Evolutionary conservation across 2,888 invertebrate genomes (phyloP).

Genomic region (Amphipoea lucens): DNA sequence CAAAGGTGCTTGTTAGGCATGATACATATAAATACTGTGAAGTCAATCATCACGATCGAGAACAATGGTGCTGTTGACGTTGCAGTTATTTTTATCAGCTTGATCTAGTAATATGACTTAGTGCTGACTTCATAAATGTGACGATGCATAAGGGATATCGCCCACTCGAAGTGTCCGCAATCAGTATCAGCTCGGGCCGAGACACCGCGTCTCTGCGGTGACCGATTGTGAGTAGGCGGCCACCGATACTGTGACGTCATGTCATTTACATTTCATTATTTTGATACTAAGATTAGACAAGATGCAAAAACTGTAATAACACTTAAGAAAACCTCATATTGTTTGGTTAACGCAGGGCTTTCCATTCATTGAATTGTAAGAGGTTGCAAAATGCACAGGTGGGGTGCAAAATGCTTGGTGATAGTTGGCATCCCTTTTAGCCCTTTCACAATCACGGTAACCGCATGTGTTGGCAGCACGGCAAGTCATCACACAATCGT

Average conservation of each 20-base stretch:
- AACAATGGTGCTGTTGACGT: constrained; percentile 18
- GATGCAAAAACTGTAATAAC: neutral
- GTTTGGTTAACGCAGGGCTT: neutral
- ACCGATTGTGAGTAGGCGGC: constrained; percentile 17
- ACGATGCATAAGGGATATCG: constrained; percentile 25
- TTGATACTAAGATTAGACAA: neutral
- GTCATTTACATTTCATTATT: constrained; percentile 19
- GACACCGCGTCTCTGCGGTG: constrained; percentile 16
- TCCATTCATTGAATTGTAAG: neutral
- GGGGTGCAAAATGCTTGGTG: neutral
- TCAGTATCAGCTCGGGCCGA: constrained; percentile 3
- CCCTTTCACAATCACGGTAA: constrained; percentile 11
- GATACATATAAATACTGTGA: constrained; percentile 14
- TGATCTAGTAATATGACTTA: constrained; percentile 25
- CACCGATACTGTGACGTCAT: constrained; percentile 11
- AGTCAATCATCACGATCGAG: constrained; percentile 11
- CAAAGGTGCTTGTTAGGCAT: neutral
- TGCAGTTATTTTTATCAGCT: constrained; percentile 42
- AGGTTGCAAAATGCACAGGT: neutral
- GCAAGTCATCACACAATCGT: neutral
- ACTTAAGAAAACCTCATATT: neutral
- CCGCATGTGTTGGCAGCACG: neutral
- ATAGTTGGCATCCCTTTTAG: constrained; percentile 2
- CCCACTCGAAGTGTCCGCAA: constrained; percentile 21
- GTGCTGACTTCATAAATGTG: constrained; percentile 28